These are phyloP conservation scores for Andrena bucephala DNA, from an alignment of 2,888 invertebrate genomes.

Conservation along the genomic window DNA sequence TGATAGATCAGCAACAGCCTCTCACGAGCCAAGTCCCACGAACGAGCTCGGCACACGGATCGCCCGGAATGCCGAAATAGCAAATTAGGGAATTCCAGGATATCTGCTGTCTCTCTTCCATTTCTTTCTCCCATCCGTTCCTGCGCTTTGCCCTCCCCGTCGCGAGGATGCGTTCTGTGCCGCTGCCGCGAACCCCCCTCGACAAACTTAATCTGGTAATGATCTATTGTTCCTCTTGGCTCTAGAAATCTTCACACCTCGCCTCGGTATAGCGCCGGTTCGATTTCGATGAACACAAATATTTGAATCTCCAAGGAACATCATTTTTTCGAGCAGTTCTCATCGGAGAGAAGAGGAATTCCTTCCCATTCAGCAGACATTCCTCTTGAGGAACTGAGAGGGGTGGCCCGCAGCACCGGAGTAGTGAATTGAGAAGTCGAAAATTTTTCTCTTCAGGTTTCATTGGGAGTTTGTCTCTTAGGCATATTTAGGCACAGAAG, in stretches of 20 bases:
- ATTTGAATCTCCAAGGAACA: not conserved
- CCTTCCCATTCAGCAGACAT: not conserved
- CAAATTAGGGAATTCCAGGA: slow-evolving; percentile 83
- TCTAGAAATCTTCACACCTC: slow-evolving; percentile 10
- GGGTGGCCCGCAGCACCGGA: too few relatives aligned
- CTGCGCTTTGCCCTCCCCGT: slow-evolving; percentile 38
- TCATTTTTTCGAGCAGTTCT: not conserved
- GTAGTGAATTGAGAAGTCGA: too few relatives aligned
- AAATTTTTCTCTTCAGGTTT: too few relatives aligned
- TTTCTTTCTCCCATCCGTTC: slow-evolving; percentile 42
- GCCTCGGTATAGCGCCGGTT: not conserved
- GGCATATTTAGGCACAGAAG: too few relatives aligned
- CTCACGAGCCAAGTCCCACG: slow-evolving; percentile 79
- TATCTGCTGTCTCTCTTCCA: slow-evolving; percentile 62
- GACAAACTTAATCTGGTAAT: slow-evolving; percentile 39
- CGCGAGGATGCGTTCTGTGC: slow-evolving; percentile 13
- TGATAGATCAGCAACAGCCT: slow-evolving; percentile 80
- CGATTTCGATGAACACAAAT: not conserved
- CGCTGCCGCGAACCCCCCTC: not conserved
- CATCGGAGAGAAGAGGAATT: not conserved
- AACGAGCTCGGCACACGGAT: slow-evolving; percentile 78
- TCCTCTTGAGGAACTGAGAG: not conserved
- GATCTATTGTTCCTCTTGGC: slow-evolving; percentile 29
- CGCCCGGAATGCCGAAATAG: slow-evolving; percentile 83
- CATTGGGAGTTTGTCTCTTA: too few relatives aligned